phyloP scores from a whole-genome alignment of 2,797 vertebrate species.

The Acanthurus lineatus region DNA sequence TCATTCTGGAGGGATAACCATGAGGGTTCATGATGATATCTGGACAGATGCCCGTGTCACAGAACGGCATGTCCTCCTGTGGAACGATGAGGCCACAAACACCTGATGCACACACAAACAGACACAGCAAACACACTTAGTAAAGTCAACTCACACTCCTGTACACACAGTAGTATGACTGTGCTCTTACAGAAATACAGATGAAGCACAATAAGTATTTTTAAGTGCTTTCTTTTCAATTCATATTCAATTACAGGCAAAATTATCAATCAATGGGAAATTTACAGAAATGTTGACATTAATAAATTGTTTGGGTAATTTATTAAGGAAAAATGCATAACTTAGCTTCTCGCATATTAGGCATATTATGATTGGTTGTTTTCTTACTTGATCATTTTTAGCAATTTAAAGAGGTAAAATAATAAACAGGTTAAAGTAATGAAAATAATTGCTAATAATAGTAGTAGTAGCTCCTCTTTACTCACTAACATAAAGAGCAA shows the following conservation, averaged over 20 bases:
- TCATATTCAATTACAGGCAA: too few species aligned
- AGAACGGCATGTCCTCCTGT: constrained; percentile 99
- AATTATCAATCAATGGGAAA: background rate
- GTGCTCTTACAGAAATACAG: background rate
- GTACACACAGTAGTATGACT: background rate
- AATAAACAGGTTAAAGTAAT: too few species aligned
- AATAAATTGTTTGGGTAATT: background rate
- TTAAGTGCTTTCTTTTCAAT: background rate
- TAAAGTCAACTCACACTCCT: background rate
- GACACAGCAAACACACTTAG: background rate
- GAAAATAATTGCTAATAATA: too few species aligned
- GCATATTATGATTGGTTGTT: background rate
- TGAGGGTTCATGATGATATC: constrained; percentile 99
- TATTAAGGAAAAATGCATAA: background rate
- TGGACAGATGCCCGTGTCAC: constrained; percentile 97
- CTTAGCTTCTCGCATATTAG: background rate
- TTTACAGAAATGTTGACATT: background rate
- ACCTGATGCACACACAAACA: constrained; percentile 83
- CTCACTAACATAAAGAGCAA: too few species aligned
- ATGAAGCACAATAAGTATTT: background rate
- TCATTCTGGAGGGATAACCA: constrained; percentile 98
- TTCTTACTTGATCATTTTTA: background rate
- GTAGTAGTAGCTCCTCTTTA: too few species aligned
- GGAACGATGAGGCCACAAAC: constrained; percentile 99
- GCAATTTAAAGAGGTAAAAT: background rate